These are phyloP conservation scores for Notoglanidium macrostoma DNA, from an alignment of 2,797 vertebrate genomes.

Conservation along the genomic window DNA sequence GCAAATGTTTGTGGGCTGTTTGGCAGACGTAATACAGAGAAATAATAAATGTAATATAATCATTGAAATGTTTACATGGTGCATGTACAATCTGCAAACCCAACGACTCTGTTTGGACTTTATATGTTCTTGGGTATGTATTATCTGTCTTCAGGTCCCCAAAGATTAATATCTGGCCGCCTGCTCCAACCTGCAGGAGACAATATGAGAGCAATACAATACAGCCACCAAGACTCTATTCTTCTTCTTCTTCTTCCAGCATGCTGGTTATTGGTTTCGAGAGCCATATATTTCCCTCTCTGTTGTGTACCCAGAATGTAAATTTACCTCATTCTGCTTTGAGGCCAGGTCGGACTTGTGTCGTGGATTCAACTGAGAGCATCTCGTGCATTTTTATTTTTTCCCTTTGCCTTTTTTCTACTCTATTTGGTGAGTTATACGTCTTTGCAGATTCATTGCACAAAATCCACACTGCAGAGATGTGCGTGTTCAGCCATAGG, in stretches of 20 bases:
- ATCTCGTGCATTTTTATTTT: too few relatives aligned
- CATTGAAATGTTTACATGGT: not conserved
- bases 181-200: not conserved
- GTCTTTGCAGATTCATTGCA: not conserved
- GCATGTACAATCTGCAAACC: not conserved
- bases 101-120: not conserved
- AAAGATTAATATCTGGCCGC: not conserved
- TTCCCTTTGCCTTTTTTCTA: not conserved
- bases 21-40: not conserved
- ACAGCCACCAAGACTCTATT: not conserved
- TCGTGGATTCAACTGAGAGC: not conserved
- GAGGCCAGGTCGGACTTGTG: not conserved
- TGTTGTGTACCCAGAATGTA: not conserved
- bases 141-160: not conserved
- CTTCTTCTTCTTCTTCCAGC: constrained; percentile 7
- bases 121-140: not conserved
- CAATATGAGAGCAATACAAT: not conserved
- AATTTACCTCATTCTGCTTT: not conserved
- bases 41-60: not conserved
- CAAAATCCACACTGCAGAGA: not conserved
- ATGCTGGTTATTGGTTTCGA: constrained; percentile 4
- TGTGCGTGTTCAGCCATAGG: not conserved
- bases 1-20: not conserved
- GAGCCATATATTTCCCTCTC: not conserved
- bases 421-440: not conserved